Evolutionary conservation across 2,797 vertebrate species (phyloP).

Genomic region (Spheniscus humboldti): DNA sequence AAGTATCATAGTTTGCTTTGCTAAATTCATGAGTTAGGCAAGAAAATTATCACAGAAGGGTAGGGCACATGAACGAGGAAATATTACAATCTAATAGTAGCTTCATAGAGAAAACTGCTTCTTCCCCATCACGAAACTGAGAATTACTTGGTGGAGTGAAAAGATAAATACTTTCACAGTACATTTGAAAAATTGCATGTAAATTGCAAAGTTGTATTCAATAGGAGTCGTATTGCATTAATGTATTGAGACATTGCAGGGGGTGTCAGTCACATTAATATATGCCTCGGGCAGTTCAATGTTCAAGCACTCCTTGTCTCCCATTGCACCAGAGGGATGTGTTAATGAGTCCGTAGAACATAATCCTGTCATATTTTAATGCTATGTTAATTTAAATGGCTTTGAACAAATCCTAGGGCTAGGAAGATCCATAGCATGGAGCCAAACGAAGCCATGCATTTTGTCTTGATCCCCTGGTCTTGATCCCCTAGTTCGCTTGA

Average conservation of each 20-base stretch:
- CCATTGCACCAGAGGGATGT: constrained; percentile 12
- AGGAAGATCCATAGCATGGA: background rate
- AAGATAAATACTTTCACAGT: constrained; percentile 9
- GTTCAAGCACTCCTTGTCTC: constrained; percentile 16
- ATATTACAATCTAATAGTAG: background rate
- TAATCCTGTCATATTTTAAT: constrained; percentile 43
- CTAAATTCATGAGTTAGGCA: constrained; percentile 10
- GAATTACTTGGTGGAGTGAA: background rate
- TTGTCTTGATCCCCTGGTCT: background rate
- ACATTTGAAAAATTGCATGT: background rate
- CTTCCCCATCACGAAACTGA: background rate
- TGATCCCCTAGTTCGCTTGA: background rate
- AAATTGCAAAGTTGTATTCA: constrained; percentile 24
- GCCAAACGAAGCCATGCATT: background rate
- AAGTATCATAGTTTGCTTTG: constrained; percentile 19
- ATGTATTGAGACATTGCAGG: background rate
- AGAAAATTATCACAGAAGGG: background rate
- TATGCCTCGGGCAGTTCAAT: constrained; percentile 6
- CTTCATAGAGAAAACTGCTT: background rate
- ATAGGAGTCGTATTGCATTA: background rate
- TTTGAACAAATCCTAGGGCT: constrained; percentile 35
- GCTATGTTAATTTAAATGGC: constrained; percentile 25
- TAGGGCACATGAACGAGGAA: background rate
- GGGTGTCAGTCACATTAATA: constrained; percentile 10
- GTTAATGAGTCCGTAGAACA: constrained; percentile 23